phyloP scores from a whole-genome alignment of 1,140 invertebrate genomes.

The Lerema accius region DNA sequence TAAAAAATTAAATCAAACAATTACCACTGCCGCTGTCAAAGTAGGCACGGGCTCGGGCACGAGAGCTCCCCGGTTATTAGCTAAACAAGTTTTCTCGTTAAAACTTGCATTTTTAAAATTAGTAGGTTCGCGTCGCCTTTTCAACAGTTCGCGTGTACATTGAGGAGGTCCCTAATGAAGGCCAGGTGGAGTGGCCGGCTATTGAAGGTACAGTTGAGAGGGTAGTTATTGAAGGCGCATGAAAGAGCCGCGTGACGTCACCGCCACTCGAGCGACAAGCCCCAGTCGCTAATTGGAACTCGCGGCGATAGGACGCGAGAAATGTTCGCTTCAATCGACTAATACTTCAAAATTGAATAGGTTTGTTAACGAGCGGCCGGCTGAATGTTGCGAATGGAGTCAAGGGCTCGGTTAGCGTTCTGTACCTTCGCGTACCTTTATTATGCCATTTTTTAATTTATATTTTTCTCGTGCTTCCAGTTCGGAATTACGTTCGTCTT shows the following conservation, averaged over 20 bases:
- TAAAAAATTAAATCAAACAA: slow-evolving; percentile 72
- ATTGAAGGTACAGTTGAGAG: slow-evolving; percentile 77
- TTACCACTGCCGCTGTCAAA: slow-evolving; percentile 48
- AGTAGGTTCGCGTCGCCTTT: slow-evolving; percentile 70
- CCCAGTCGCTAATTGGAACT: slow-evolving; percentile 81
- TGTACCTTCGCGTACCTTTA: slow-evolving; percentile 62
- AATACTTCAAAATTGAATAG: slow-evolving; percentile 81
- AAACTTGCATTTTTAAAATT: slow-evolving; percentile 75
- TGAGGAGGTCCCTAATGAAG: slow-evolving; percentile 79
- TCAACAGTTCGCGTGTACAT: slow-evolving; percentile 69
- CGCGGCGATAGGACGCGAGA: slow-evolving; percentile 78
- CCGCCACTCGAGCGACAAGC: slow-evolving; percentile 73
- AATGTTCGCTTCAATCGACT: slow-evolving; percentile 78
- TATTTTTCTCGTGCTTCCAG: slow-evolving; percentile 36
- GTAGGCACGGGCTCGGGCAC: slow-evolving; percentile 41
- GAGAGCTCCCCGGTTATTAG: slow-evolving; percentile 66
- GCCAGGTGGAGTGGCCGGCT: slow-evolving; percentile 77
- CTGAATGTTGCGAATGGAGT: slow-evolving; percentile 74
- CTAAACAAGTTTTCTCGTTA: slow-evolving; percentile 77
- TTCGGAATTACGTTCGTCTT: slow-evolving; percentile 41
- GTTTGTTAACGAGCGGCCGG: slow-evolving; percentile 80
- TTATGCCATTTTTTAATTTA: slow-evolving; percentile 51
- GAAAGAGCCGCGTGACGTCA: slow-evolving; percentile 79
- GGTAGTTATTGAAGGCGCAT: slow-evolving; percentile 79
- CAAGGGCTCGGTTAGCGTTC: slow-evolving; percentile 66